Percentiles rank a stretch among this genome's conserved stretches.
These are phyloP conservation scores for Lycaon pictus DNA, from an alignment of 2,113 vertebrate species.

Conservation along the genomic window DNA sequence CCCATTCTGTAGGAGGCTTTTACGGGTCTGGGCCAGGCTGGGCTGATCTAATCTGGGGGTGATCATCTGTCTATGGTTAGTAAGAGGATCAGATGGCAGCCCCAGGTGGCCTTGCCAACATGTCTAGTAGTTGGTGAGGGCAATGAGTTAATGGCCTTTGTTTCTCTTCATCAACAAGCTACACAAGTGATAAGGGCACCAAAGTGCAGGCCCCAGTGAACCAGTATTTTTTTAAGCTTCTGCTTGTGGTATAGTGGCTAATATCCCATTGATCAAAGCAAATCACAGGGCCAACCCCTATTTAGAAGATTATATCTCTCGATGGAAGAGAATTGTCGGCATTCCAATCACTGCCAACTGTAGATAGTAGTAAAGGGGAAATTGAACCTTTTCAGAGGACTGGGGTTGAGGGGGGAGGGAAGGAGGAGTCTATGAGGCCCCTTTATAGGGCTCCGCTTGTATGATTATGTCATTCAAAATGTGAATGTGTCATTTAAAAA, in stretches of 20 bases:
- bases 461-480: conserved; percentile 1
- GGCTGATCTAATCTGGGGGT: neutral
- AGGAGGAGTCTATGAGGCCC: neutral
- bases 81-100: neutral
- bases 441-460: neutral
- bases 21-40: neutral
- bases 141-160: neutral
- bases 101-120: neutral
- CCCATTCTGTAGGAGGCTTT: neutral
- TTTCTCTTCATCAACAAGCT: neutral
- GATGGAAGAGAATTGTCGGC: neutral
- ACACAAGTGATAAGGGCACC: neutral
- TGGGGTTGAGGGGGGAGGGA: neutral
- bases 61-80: neutral
- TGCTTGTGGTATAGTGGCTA: neutral
- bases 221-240: neutral
- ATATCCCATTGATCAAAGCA: neutral
- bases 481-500: conserved; percentile 20
- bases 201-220: neutral
- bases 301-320: neutral
- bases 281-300: neutral
- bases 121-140: neutral
- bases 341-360: neutral
- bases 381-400: conserved; percentile 9
- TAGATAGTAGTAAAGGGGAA: conserved; percentile 1